Evolutionary conservation across 2,113 vertebrate genomes (phyloP).

Genomic region (human): GRCh38 chr3:171255501-171256000

Average conservation of each 20-base stretch:
- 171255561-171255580: neutral
- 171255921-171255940: too few relatives aligned
- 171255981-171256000: neutral
- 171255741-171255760: neutral
- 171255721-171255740: neutral
- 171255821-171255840: neutral
- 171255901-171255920: neutral
- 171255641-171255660: neutral
- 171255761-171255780: neutral
- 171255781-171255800: neutral
- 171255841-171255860: neutral
- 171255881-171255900: neutral
- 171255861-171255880: neutral
- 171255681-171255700: neutral
- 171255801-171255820: neutral
- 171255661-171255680: neutral
- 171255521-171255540: conserved; percentile 1
- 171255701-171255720: neutral
- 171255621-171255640: neutral
- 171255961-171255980: neutral
- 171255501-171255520: conserved; percentile 43
- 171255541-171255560: neutral
- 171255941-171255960: neutral
- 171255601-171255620: neutral
- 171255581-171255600: neutral